phyloP scores from a whole-genome alignment of 2,113 vertebrate species.

The Phasianus colchicus region DNA sequence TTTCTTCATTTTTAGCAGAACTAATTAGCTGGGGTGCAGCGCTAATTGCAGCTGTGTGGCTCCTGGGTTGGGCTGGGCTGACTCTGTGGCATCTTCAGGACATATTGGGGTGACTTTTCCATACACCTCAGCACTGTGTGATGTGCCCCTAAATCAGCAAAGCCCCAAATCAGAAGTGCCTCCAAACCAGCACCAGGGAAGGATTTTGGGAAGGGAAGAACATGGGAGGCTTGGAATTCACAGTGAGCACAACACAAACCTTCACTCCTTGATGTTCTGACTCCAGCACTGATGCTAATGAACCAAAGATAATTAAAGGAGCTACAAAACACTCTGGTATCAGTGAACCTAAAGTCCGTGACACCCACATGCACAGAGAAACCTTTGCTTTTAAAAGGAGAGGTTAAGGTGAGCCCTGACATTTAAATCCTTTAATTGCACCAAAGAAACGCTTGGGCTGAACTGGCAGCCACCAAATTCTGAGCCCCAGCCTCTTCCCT shows the following conservation, averaged over 20 bases:
- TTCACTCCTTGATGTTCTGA: fast-evolving
- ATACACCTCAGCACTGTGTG: background rate
- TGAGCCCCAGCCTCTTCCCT: fast-evolving
- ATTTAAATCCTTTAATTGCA: background rate
- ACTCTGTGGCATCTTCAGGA: fast-evolving
- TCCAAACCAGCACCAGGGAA: background rate
- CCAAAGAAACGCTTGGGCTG: background rate
- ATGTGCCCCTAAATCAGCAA: background rate
- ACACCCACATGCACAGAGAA: fast-evolving
- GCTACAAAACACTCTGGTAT: background rate
- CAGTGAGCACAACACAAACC: background rate
- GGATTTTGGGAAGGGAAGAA: background rate
- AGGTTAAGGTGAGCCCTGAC: background rate
- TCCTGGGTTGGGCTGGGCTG: background rate
- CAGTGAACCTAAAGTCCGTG: background rate
- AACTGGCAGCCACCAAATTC: fast-evolving
- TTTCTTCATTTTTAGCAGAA: background rate
- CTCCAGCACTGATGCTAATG: background rate
- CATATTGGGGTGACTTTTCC: background rate
- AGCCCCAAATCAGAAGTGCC: no score
- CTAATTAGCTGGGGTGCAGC: conserved; percentile 33
- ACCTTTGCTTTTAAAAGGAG: background rate
- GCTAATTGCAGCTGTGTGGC: background rate
- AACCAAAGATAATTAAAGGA: background rate
- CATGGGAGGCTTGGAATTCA: fast-evolving